These are phyloP conservation scores for Calyptomena viridis DNA, from an alignment of 2,113 vertebrate species.

Conservation along the genomic window DNA sequence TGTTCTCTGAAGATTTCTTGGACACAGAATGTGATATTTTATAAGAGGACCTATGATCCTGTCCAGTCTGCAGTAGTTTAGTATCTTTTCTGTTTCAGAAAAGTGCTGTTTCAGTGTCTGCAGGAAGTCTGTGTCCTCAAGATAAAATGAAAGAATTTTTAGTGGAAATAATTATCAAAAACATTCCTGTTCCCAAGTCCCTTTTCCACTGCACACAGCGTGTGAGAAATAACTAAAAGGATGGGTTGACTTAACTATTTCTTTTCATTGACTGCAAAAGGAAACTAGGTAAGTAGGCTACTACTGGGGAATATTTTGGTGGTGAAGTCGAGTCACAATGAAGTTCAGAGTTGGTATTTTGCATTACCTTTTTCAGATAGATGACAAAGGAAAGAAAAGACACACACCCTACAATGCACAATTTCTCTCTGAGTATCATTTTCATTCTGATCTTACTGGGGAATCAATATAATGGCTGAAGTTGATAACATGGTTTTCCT, in stretches of 20 bases:
- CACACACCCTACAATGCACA: neutral
- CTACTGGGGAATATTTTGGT: neutral
- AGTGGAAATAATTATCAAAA: neutral
- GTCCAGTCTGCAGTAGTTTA: neutral
- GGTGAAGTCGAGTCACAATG: neutral
- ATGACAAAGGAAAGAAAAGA: neutral
- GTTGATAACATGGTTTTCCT: neutral
- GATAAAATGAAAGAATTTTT: neutral
- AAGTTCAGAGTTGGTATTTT: neutral
- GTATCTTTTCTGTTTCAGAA: slow-evolving; percentile 13
- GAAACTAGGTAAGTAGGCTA: neutral
- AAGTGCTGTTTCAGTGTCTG: neutral
- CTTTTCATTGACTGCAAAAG: neutral
- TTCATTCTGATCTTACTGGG: neutral
- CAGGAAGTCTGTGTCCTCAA: neutral
- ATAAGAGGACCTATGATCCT: neutral
- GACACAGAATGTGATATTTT: neutral
- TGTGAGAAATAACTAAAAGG: neutral
- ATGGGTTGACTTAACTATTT: neutral
- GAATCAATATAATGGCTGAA: neutral
- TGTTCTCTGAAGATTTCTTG: neutral
- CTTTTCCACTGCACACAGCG: neutral
- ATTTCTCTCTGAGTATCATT: neutral
- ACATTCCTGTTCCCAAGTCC: neutral
- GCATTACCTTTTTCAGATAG: neutral